A percentile compares a stretch with the other conserved stretches of the same genome.
Evolutionary conservation across 2,888 invertebrate genomes (phyloP).

Genomic region (Heteromyza rotundicornis): DNA sequence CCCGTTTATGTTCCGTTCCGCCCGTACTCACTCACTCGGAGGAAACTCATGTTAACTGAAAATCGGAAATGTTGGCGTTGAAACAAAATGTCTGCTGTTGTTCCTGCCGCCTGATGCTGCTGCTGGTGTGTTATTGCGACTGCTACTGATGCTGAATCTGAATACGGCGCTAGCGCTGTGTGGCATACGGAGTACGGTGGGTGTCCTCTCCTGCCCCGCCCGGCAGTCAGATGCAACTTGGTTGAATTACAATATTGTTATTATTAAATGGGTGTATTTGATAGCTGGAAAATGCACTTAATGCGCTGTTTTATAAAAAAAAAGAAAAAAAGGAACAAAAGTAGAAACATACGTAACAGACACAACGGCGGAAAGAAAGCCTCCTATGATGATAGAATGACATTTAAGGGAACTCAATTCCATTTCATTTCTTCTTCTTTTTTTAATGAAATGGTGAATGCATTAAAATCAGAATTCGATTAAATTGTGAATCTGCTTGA

Average conservation of each 20-base stretch:
- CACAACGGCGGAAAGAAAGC: background rate
- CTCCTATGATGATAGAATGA: constrained; percentile 42
- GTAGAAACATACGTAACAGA: background rate
- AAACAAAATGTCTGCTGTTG: constrained; percentile 52
- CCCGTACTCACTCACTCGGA: constrained; percentile 28
- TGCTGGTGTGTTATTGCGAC: background rate
- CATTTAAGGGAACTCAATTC: constrained; percentile 52
- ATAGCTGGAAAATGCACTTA: constrained; percentile 48
- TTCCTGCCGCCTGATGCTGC: constrained; percentile 13
- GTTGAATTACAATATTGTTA: constrained; percentile 57
- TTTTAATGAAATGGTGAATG: constrained; percentile 25
- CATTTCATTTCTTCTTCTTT: constrained; percentile 39
- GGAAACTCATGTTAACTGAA: constrained; percentile 45
- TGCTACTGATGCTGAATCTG: constrained; percentile 25
- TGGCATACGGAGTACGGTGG: too few species aligned
- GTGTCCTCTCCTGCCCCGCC: background rate
- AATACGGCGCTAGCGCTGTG: background rate
- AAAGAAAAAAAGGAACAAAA: constrained; percentile 14
- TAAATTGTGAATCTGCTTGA: constrained; percentile 32
- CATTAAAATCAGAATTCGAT: constrained; percentile 1
- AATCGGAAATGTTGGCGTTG: constrained; percentile 61
- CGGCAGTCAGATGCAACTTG: constrained; percentile 37
- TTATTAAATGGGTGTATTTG: constrained; percentile 56
- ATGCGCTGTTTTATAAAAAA: constrained; percentile 39
- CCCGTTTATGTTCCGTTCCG: background rate